Conservation (phyloP, 2,888 invertebrate species). For the Drosophila picticornis region DNA sequence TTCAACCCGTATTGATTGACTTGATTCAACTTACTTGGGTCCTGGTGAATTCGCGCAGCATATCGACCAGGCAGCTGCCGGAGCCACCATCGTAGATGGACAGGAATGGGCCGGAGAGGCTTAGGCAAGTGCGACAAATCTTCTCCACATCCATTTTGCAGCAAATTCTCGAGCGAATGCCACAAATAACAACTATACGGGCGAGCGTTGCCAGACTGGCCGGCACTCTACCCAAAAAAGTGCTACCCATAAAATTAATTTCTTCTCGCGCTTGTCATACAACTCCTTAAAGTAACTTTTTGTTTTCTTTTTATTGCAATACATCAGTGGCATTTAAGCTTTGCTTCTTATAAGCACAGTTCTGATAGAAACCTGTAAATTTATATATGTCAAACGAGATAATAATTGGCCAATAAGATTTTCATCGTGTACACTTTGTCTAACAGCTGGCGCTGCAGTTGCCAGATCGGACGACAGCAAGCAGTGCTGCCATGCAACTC, state of each 20-base stretch:
- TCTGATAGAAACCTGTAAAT: not conserved
- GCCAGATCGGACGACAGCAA: conserved; percentile 15
- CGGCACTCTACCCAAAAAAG: not conserved
- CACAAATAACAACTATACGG: conserved; percentile 39
- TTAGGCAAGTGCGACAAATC: conserved; percentile 84
- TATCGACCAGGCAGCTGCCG: conserved; percentile 79
- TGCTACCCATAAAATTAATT: conserved; percentile 17
- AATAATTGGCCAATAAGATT: not conserved
- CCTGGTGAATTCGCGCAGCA: conserved; percentile 78
- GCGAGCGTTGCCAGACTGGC: conserved; percentile 34
- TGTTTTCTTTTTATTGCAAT: not conserved
- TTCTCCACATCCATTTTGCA: conserved; percentile 78
- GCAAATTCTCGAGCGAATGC: conserved; percentile 30
- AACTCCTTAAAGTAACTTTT: not conserved
- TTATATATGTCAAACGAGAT: not conserved
- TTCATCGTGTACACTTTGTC: not conserved
- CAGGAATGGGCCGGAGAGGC: conserved; percentile 76
- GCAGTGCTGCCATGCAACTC: conserved; percentile 8
- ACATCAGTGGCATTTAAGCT: not conserved
- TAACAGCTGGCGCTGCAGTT: not conserved
- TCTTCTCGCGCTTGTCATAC: not conserved
- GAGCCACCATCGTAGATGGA: conserved; percentile 81
- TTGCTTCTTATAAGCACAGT: not conserved
- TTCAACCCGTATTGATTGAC: not conserved
- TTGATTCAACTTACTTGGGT: conserved; percentile 58